Evolutionary conservation across 1,140 invertebrate species (phyloP).

Genomic region (Eubasilissa regina): DNA sequence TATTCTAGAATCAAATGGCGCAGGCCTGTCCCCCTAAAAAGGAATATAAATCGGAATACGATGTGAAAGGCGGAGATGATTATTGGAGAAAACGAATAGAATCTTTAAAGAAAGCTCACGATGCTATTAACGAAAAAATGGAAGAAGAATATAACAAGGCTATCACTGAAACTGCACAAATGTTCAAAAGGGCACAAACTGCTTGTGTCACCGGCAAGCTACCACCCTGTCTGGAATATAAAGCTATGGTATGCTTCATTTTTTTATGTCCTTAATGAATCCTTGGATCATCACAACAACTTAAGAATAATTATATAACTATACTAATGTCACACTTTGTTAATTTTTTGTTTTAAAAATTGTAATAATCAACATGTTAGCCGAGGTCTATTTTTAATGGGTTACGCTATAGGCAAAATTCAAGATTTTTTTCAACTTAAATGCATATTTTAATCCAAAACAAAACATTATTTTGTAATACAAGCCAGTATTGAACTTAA

Average conservation of each 20-base stretch:
- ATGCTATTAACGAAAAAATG: slow-evolving; percentile 69
- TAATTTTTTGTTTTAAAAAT: no score
- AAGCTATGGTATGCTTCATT: slow-evolving; percentile 36
- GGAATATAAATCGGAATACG: slow-evolving; percentile 50
- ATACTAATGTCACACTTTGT: no score
- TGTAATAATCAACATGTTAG: no score
- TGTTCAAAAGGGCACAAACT: slow-evolving; percentile 56
- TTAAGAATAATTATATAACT: no score
- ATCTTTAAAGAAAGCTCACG: slow-evolving; percentile 70
- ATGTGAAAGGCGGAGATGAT: slow-evolving; percentile 62
- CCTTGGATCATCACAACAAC: no score
- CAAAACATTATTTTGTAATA: no score
- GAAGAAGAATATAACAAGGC: slow-evolving; percentile 73
- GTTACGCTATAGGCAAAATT: no score
- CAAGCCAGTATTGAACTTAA: no score
- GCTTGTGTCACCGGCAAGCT: slow-evolving; percentile 50
- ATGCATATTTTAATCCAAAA: no score
- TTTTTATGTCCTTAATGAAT: no score
- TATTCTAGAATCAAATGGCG: slow-evolving; percentile 22
- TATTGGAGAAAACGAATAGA: slow-evolving; percentile 73
- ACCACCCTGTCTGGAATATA: slow-evolving; percentile 54
- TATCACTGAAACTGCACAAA: slow-evolving; percentile 58
- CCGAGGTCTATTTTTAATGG: no score
- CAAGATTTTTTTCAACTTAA: no score
- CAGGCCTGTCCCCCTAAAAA: slow-evolving; percentile 5